A percentile compares a stretch with the other conserved stretches of the same genome.
Evolutionary conservation across 2,113 vertebrate species (phyloP).

Genomic region (Phalacrocorax pelagicus): DNA sequence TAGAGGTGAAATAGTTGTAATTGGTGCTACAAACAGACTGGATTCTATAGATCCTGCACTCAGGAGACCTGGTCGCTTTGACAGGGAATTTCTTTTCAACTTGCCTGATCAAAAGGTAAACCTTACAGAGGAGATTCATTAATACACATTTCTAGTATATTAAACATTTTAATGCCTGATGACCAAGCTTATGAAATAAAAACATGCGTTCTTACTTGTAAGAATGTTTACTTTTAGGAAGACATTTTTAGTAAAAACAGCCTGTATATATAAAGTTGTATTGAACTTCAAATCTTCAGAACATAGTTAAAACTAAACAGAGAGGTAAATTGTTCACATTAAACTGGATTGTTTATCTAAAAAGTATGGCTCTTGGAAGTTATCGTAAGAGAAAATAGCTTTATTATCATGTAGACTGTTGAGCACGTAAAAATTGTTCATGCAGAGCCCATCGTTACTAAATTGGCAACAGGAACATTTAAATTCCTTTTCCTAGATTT

Average conservation of each 20-base stretch:
- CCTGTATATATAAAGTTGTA: background rate
- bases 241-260: background rate
- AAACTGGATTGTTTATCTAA: background rate
- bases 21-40: slow-evolving; percentile 99
- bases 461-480: background rate
- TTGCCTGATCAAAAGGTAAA: slow-evolving; percentile 95
- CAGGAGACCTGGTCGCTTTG: slow-evolving; percentile 98
- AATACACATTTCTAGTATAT: background rate
- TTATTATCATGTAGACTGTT: background rate
- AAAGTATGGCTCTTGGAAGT: background rate
- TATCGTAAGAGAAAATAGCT: background rate
- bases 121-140: background rate
- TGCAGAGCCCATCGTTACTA: background rate
- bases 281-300: background rate
- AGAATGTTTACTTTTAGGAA: background rate
- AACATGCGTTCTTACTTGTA: background rate
- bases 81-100: slow-evolving; percentile 99
- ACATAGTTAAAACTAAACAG: background rate
- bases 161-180: background rate
- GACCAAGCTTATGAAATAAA: background rate
- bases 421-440: background rate
- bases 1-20: slow-evolving; percentile 98
- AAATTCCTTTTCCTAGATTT: background rate
- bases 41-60: slow-evolving; percentile 99
- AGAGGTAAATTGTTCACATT: background rate